Percentiles rank a stretch among this genome's conserved stretches.
These are phyloP conservation scores for Rafetus swinhoei DNA, from an alignment of 2,113 vertebrate species.

Conservation along the genomic window DNA sequence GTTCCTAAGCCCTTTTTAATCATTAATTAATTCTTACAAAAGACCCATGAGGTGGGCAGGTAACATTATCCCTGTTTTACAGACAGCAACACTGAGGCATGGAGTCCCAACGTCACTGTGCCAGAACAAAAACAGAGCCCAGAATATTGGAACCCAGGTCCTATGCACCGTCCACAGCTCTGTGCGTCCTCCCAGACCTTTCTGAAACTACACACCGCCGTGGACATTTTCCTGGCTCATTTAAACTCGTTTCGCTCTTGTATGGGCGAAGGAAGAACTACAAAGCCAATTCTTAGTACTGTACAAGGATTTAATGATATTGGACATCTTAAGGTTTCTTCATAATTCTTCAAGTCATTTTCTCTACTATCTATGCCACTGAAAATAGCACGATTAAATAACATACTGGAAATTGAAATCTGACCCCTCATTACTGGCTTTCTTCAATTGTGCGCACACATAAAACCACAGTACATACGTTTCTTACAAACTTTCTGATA, in stretches of 20 bases:
- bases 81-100: background rate
- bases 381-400: background rate
- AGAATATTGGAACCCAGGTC: background rate
- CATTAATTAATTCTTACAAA: background rate
- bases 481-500: background rate
- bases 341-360: background rate
- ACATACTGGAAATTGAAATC: background rate
- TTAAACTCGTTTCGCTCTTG: background rate
- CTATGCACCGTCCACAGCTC: background rate
- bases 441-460: background rate
- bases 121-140: background rate
- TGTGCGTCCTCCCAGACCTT: background rate
- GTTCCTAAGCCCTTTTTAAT: background rate
- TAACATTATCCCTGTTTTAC: background rate
- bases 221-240: background rate
- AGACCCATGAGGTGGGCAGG: background rate
- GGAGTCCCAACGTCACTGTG: background rate
- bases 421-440: background rate
- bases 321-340: background rate
- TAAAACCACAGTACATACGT: background rate
- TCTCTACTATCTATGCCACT: background rate
- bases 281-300: background rate
- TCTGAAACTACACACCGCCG: background rate
- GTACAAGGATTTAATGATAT: conserved; percentile 6
- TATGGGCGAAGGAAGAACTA: background rate